Percentiles rank a stretch among this genome's conserved stretches.
Evolutionary conservation across 2,888 invertebrate species (phyloP).

Genomic region (Drosophila mayaguana): DNA sequence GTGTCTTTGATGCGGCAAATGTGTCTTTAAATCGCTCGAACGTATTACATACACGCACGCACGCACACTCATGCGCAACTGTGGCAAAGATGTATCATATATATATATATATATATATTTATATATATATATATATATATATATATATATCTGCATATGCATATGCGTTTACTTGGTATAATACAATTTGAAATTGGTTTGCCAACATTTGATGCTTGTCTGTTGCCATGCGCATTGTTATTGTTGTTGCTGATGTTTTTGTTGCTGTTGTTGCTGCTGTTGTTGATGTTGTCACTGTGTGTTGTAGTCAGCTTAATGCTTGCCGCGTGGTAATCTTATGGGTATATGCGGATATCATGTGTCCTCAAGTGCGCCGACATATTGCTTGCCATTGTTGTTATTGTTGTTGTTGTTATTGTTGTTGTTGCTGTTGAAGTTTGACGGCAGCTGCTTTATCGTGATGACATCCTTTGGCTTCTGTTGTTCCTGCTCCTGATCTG

Average conservation of each 20-base stretch:
- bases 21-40: not conserved
- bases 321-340: conserved; percentile 71
- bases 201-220: conserved; percentile 33
- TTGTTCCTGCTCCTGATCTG: conserved; percentile 39
- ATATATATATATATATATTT: conserved; percentile 1
- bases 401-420: conserved; percentile 38
- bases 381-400: conserved; percentile 48
- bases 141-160: conserved; percentile 19
- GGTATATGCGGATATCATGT: conserved; percentile 78
- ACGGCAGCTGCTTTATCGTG: conserved; percentile 77
- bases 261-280: conserved; percentile 6
- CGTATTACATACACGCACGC: not conserved
- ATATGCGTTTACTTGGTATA: conserved; percentile 12
- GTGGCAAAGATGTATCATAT: conserved; percentile 11
- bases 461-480: conserved; percentile 79
- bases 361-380: conserved; percentile 59
- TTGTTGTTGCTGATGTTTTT: conserved; percentile 2
- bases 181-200: conserved; percentile 55
- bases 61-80: not conserved
- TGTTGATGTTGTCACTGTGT: conserved; percentile 12
- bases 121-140: conserved; percentile 9
- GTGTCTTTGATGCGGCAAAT: not conserved
- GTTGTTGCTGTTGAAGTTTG: conserved; percentile 49
- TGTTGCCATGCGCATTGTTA: conserved; percentile 10
- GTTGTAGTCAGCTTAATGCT: conserved; percentile 53